These are phyloP conservation scores for Temnothorax rugatulus DNA, from an alignment of 2,888 invertebrate genomes.

Conservation along the genomic window DNA sequence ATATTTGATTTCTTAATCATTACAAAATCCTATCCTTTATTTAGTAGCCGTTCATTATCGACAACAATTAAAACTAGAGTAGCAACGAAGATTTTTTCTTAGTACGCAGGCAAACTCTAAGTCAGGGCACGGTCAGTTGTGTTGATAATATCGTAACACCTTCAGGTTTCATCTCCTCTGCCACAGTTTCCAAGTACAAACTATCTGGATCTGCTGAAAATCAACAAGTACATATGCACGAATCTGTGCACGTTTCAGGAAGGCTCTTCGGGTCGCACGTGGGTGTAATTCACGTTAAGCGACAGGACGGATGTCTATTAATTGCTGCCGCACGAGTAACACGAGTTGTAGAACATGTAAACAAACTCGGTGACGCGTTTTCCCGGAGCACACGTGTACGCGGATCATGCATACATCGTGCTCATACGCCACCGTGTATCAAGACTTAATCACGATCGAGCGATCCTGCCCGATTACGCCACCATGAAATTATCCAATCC, in stretches of 20 bases:
- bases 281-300: conserved; percentile 31
- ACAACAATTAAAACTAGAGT: background rate
- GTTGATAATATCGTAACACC: background rate
- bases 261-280: background rate
- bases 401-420: conserved; percentile 1
- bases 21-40: background rate
- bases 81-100: background rate
- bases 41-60: background rate
- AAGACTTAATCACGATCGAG: conserved; percentile 32
- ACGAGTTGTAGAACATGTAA: conserved; percentile 43
- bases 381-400: conserved; percentile 10
- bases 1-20: background rate
- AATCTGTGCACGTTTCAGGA: background rate
- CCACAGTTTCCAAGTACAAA: background rate
- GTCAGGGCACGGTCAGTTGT: background rate
- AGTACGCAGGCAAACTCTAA: background rate
- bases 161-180: background rate
- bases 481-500: conserved; percentile 14
- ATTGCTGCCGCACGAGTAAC: conserved; percentile 21
- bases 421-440: conserved; percentile 5
- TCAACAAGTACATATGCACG: conserved; percentile 18
- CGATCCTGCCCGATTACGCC: background rate
- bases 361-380: conserved; percentile 53
- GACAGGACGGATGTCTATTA: conserved; percentile 41
- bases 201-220: background rate